These are phyloP conservation scores for Dendrocincla fuliginosa DNA, from an alignment of 2,797 vertebrate genomes.

Conservation along the genomic window DNA sequence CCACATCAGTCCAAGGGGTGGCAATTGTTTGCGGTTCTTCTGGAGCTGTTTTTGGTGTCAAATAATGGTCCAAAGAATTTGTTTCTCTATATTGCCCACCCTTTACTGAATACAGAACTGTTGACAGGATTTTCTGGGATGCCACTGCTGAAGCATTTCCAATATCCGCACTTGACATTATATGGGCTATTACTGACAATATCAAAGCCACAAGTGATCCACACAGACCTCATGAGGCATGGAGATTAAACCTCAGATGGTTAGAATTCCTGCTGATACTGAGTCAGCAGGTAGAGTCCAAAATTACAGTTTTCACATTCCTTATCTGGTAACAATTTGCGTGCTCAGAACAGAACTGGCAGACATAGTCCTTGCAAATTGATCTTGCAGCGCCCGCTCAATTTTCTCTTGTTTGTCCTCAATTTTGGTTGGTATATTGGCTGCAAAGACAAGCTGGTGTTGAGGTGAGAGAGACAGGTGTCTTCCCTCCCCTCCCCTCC, in stretches of 20 bases:
- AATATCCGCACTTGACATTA: neutral
- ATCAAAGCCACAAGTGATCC: neutral
- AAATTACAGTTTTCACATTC: neutral
- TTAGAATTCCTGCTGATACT: neutral
- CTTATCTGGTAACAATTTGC: neutral
- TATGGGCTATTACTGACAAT: neutral
- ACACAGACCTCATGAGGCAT: neutral
- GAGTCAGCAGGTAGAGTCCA: neutral
- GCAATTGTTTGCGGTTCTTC: neutral
- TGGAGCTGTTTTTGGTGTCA: neutral
- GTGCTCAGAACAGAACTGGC: neutral
- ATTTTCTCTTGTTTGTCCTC: neutral
- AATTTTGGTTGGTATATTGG: neutral
- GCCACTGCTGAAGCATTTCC: neutral
- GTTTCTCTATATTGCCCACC: neutral
- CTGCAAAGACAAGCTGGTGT: neutral
- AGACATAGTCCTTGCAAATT: neutral
- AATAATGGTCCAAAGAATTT: neutral
- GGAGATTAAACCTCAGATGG: neutral
- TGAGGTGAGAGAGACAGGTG: neutral
- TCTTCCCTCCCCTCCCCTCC: too few relatives aligned
- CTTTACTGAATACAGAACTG: neutral
- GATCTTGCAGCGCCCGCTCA: neutral
- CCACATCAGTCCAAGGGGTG: neutral
- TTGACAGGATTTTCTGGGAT: neutral